A percentile compares a stretch with the other conserved stretches of the same genome.
phyloP scores from a whole-genome alignment of 2,797 vertebrate species.

The Paedocypris micromegethes region DNA sequence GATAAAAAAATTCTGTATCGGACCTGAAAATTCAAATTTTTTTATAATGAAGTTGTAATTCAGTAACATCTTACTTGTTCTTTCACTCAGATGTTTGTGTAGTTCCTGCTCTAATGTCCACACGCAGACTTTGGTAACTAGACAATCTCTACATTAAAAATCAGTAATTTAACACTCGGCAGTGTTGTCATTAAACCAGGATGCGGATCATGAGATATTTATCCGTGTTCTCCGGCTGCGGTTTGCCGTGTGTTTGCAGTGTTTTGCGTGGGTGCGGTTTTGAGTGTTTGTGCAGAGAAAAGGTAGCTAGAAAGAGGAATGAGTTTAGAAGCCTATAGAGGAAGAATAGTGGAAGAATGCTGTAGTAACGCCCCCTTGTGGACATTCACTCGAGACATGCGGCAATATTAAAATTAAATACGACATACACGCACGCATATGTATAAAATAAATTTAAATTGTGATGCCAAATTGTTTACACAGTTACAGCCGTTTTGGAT shows the following conservation, averaged over 20 bases:
- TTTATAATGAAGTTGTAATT: too few relatives aligned
- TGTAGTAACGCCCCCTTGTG: conserved; percentile 30
- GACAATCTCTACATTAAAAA: neutral
- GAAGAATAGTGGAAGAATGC: neutral
- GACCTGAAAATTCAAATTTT: too few relatives aligned
- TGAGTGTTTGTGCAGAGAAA: conserved; percentile 13
- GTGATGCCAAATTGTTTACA: too few relatives aligned
- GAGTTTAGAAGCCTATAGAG: neutral
- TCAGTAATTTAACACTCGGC: conserved; percentile 7
- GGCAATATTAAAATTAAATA: too few relatives aligned
- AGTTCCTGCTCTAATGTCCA: neutral
- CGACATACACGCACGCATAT: too few relatives aligned
- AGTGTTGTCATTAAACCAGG: conserved; percentile 53
- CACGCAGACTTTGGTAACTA: neutral
- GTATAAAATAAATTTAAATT: too few relatives aligned
- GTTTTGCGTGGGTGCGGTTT: conserved; percentile 24
- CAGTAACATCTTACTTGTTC: too few relatives aligned
- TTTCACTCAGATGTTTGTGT: neutral
- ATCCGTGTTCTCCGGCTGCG: conserved; percentile 64
- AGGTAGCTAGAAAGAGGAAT: neutral
- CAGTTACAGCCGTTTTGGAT: too few relatives aligned
- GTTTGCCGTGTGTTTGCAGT: conserved; percentile 42
- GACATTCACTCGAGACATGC: neutral
- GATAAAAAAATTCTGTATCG: too few relatives aligned
- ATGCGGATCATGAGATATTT: conserved; percentile 65